These are phyloP conservation scores for Drosophila paracracens DNA, from an alignment of 2,888 invertebrate genomes.

Conservation along the genomic window DNA sequence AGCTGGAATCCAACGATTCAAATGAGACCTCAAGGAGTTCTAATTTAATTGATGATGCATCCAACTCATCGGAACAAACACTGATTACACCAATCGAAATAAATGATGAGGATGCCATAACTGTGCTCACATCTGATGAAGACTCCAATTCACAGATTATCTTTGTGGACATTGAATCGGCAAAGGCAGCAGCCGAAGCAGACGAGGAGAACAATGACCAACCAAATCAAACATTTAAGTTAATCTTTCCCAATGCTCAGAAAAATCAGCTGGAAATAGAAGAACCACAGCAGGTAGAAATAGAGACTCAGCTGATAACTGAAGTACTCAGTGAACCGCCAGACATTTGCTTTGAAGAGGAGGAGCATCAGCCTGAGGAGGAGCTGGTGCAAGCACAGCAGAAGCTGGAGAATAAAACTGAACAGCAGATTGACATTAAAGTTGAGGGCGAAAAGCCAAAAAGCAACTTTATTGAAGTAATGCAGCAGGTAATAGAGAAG, in stretches of 20 bases:
- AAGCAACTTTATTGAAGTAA: conserved; percentile 3
- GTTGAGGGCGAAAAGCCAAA: background rate
- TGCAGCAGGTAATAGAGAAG: background rate
- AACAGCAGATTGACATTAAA: background rate
- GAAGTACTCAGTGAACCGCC: conserved; percentile 14
- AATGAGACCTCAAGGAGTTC: conserved; percentile 24
- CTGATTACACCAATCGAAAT: conserved; percentile 12
- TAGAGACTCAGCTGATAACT: conserved; percentile 8
- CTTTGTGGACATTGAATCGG: conserved; percentile 43
- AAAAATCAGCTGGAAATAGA: background rate
- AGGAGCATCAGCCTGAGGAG: background rate
- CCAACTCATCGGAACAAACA: conserved; percentile 1
- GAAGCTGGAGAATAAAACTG: background rate
- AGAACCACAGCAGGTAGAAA: background rate
- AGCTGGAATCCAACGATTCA: conserved; percentile 49
- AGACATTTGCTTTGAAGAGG: conserved; percentile 15
- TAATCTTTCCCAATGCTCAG: conserved; percentile 31
- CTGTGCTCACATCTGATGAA: conserved; percentile 30
- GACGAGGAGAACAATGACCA: background rate
- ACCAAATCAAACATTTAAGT: conserved; percentile 23
- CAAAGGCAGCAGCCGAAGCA: background rate
- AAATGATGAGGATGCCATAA: conserved; percentile 37
- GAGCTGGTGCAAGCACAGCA: background rate
- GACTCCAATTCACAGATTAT: conserved; percentile 53
- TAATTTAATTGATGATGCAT: conserved; percentile 12